Conservation (phyloP, 1,140 invertebrate genomes). For the Hypothenemus hampei region DNA sequence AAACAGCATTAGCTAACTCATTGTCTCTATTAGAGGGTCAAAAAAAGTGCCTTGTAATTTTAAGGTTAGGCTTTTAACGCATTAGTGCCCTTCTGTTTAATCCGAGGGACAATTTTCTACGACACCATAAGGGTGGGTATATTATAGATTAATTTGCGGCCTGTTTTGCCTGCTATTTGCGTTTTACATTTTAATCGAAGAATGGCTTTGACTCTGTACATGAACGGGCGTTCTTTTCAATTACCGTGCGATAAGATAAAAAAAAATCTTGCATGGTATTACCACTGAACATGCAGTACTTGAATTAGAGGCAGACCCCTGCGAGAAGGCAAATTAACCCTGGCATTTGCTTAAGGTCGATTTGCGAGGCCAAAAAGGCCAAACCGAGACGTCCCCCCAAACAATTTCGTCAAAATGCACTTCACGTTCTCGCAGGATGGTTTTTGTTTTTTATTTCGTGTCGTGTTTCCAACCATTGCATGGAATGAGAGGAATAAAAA, state of each 20-base stretch:
- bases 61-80: constrained; percentile 27
- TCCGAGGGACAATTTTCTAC: constrained; percentile 21
- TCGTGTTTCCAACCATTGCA: too few relatives aligned
- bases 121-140: constrained; percentile 26
- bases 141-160: constrained; percentile 19
- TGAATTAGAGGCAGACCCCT: constrained; percentile 10
- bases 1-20: constrained; percentile 25
- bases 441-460: too few relatives aligned
- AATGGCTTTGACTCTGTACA: neutral
- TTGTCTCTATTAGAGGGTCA: constrained; percentile 26
- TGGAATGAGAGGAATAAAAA: too few relatives aligned
- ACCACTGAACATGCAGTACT: neutral
- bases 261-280: neutral
- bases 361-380: constrained; percentile 5
- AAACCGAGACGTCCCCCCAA: too few relatives aligned
- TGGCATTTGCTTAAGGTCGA: constrained; percentile 18
- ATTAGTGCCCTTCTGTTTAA: constrained; percentile 21
- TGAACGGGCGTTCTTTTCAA: neutral
- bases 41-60: constrained; percentile 29
- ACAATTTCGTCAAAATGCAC: too few relatives aligned
- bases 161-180: neutral
- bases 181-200: neutral
- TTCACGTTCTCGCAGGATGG: too few relatives aligned
- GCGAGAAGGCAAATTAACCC: constrained; percentile 17
- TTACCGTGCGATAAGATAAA: neutral